A percentile compares a stretch with the other conserved stretches of the same genome.
phyloP scores from a whole-genome alignment of 2,888 invertebrate species.

The Dryocosmus kuriphilus region DNA sequence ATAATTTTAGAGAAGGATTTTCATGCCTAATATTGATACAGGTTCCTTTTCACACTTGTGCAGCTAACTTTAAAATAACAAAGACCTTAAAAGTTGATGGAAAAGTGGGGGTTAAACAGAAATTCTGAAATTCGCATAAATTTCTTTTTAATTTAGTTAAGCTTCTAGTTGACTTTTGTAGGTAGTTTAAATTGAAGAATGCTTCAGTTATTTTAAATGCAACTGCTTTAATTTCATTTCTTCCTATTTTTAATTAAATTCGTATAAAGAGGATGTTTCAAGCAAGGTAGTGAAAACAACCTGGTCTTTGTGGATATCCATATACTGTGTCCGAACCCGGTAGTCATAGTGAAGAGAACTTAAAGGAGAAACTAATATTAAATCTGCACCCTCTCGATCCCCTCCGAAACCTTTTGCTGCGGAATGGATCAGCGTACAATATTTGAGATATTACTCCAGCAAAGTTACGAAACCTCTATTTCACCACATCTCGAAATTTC shows the following conservation, averaged over 20 bases:
- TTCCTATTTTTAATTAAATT: neutral
- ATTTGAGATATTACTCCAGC: conserved; percentile 33
- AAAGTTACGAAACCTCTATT: conserved; percentile 26
- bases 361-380: conserved; percentile 27
- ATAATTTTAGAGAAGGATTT: no score
- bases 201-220: no score
- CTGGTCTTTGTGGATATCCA: neutral
- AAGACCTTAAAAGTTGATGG: no score
- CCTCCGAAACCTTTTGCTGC: neutral
- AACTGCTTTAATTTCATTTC: neutral
- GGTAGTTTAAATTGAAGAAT: no score
- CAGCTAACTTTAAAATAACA: no score
- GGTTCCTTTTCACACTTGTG: no score
- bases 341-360: conserved; percentile 24
- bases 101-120: no score
- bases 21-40: no score
- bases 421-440: conserved; percentile 6
- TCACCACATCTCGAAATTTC: conserved; percentile 13
- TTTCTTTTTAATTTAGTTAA: no score
- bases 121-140: no score
- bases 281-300: neutral
- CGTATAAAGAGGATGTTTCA: neutral
- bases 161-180: no score
- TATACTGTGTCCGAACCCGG: neutral
- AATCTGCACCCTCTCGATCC: conserved; percentile 19